Evolutionary conservation across 2,888 invertebrate genomes (phyloP), one percentile per base, ranked within the genome.

Genomic region (Miltochrista miniata): DNA sequence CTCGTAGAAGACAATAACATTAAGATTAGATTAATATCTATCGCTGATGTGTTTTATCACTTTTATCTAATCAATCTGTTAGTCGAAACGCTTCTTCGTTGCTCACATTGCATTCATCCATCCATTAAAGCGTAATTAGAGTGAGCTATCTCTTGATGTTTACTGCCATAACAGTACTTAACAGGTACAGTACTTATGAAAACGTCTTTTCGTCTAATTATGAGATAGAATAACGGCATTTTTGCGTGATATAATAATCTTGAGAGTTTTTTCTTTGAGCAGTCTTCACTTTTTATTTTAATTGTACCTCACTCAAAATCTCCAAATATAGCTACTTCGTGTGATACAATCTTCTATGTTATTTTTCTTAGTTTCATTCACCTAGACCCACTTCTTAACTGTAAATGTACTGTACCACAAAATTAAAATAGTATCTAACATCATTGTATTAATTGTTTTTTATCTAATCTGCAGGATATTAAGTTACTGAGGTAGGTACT

Each of bases 51-150:
- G n/a, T n/a, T n/a, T n/a, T n/a, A 59, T 63, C 65, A 60, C 63
- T 70, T 73, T 73, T 68, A 76, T 74, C 70, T 72, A 54, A 56
- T 54, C 56, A 62, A 70, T 64, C 60, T 53, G 37, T 37, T 37
- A 46, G 52, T 48, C 44, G 41, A 40, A 45, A 47, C 43, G 29
- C 43, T 29, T 38, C 58, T 59, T 49, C 43, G 24, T 15, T 62
- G 48, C 54, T 46, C 51, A 51, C 54, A 24, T 24, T 4, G 18
- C 18, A 58, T 44, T 48, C 49, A 61, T 59, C 44, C 53, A 63
- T 54, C 48, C 24, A 41, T 44, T 48, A 38, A 41, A 45, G 12
- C 24, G 40, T 41, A 42, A 42, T 46, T 42, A 51, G 15, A 33
- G 34, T 13, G 8, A 24, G 29, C 18, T 46, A 38, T 42, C 33